Evolutionary conservation across 2,888 invertebrate genomes (phyloP).

Genomic region (Rhagonycha fulva): DNA sequence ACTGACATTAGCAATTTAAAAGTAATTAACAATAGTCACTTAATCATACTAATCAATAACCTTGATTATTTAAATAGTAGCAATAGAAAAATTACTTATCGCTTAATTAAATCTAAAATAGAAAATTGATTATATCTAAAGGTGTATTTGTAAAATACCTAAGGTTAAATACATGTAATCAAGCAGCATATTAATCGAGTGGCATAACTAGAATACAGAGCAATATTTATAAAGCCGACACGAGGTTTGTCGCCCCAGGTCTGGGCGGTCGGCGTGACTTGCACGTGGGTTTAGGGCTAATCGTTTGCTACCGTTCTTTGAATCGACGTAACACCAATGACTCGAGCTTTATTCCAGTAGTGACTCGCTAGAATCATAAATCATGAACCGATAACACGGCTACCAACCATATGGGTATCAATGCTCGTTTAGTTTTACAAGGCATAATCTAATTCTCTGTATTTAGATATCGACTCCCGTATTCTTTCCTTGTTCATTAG

Average conservation of each 20-base stretch:
- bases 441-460: constrained; percentile 13
- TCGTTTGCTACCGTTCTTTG: constrained; percentile 40
- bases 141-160: constrained; percentile 13
- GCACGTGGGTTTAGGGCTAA: constrained; percentile 44
- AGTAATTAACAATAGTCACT: neutral
- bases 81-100: constrained; percentile 13
- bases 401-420: constrained; percentile 33
- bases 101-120: constrained; percentile 26
- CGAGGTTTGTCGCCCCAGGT: constrained; percentile 36
- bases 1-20: neutral
- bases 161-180: constrained; percentile 23
- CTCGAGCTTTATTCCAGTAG: constrained; percentile 38
- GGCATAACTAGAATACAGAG: constrained; percentile 25
- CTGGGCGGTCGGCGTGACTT: constrained; percentile 43
- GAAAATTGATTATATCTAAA: constrained; percentile 21
- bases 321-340: constrained; percentile 30
- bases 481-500: neutral
- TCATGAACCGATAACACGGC: constrained; percentile 39
- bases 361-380: constrained; percentile 41
- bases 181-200: constrained; percentile 22
- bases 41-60: neutral
- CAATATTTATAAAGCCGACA: constrained; percentile 24
- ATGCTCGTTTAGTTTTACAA: constrained; percentile 29
- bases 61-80: neutral
- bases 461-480: neutral